Evolutionary conservation across 2,888 invertebrate species (phyloP).

Genomic region (Punctoribates punctum): DNA sequence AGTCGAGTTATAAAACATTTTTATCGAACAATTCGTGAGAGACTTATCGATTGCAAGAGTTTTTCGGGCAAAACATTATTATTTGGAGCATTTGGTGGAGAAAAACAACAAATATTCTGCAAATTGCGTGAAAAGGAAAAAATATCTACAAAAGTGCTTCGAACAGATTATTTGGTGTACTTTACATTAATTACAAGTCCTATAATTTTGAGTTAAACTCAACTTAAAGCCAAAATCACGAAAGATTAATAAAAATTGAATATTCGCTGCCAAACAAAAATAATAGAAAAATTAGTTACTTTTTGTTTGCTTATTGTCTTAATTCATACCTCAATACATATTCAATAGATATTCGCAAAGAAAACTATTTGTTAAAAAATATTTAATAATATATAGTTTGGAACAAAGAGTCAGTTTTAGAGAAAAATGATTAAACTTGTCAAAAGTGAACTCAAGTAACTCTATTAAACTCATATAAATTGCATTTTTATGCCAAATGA

Average conservation of each 20-base stretch:
- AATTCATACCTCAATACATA: conserved; percentile 28
- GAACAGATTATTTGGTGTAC: background rate
- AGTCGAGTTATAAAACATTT: background rate
- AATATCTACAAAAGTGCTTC: background rate
- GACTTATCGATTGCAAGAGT: conserved; percentile 8
- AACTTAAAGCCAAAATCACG: background rate
- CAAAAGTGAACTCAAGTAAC: conserved; percentile 8
- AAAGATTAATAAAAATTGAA: conserved; percentile 19
- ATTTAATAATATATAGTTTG: background rate
- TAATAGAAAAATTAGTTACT: background rate
- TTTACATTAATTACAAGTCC: conserved; percentile 18
- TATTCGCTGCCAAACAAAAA: background rate
- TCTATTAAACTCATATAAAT: conserved; percentile 16
- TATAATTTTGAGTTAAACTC: background rate
- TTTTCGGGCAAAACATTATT: conserved; percentile 17
- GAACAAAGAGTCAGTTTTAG: background rate
- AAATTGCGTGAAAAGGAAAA: conserved; percentile 13
- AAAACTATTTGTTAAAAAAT: background rate
- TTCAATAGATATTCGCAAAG: background rate
- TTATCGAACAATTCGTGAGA: conserved; percentile 4
- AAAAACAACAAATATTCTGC: background rate
- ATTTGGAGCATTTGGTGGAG: background rate
- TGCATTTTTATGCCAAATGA: conserved; percentile 26
- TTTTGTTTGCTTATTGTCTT: background rate
- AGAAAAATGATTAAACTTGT: conserved; percentile 28